phyloP scores from a whole-genome alignment of 2,888 invertebrate species.

The Melanargia galathea region DNA sequence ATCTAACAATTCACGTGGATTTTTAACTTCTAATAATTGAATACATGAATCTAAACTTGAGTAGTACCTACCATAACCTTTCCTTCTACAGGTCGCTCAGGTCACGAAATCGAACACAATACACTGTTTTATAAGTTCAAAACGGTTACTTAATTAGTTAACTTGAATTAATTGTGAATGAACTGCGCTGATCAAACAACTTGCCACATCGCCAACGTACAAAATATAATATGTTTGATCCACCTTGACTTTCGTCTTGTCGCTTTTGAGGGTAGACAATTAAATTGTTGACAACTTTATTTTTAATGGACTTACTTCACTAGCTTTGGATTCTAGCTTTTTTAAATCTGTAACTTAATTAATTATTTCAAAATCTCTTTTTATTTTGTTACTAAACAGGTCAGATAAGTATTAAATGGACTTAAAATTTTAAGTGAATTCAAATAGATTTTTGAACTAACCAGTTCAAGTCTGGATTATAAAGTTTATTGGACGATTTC shows the following conservation, averaged over 20 bases:
- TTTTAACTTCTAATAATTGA: neutral
- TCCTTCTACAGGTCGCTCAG: slow-evolving; percentile 1
- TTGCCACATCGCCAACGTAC: neutral
- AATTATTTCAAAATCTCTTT: neutral
- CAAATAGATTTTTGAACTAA: too few species aligned
- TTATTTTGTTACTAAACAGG: neutral
- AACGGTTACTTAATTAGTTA: too few species aligned
- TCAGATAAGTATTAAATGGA: too few species aligned
- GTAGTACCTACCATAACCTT: slow-evolving; percentile 17
- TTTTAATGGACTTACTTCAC: neutral
- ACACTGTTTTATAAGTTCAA: neutral
- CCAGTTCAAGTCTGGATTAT: too few species aligned
- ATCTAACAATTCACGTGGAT: neutral
- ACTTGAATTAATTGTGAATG: neutral
- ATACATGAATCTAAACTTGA: neutral
- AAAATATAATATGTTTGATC: neutral
- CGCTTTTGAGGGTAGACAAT: neutral
- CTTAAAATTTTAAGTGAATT: too few species aligned
- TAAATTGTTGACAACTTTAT: neutral
- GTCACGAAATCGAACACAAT: slow-evolving; percentile 12
- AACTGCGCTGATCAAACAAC: neutral
- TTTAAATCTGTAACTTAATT: too few species aligned
- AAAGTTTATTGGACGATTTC: too few species aligned
- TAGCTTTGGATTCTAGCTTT: neutral
- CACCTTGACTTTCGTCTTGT: neutral